Evolutionary conservation across 2,888 invertebrate species (phyloP).

Genomic region (Chloroclysta siterata): DNA sequence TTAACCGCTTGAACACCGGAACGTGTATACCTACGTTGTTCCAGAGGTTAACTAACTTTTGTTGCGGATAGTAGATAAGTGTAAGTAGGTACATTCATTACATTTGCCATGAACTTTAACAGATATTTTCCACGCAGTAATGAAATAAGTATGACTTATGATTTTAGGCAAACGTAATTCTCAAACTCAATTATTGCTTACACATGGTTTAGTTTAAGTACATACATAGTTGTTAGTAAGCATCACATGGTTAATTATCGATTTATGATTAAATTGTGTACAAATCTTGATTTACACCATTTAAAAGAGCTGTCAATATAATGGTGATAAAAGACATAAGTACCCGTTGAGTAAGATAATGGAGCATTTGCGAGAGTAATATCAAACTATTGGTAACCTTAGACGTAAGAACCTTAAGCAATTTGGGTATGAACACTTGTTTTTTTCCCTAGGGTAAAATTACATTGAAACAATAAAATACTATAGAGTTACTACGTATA

Average conservation of each 20-base stretch:
- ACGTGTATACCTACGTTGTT: too few relatives aligned
- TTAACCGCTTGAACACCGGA: too few relatives aligned
- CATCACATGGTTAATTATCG: too few relatives aligned
- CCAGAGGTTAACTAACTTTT: too few relatives aligned
- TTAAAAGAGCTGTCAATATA: conserved; percentile 49
- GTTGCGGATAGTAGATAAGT: too few relatives aligned
- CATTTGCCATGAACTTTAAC: not conserved
- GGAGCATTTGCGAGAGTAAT: conserved; percentile 21
- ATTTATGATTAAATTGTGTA: conserved; percentile 6
- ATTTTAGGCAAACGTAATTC: not conserved
- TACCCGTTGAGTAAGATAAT: conserved; percentile 53
- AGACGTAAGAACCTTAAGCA: conserved; percentile 9
- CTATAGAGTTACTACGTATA: too few relatives aligned
- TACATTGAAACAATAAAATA: too few relatives aligned
- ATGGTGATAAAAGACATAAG: conserved; percentile 54
- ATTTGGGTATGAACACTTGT: not conserved
- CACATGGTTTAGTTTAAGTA: too few relatives aligned
- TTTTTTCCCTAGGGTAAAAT: too few relatives aligned
- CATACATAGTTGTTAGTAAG: too few relatives aligned
- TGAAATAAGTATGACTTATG: not conserved
- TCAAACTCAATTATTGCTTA: too few relatives aligned
- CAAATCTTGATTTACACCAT: conserved; percentile 28
- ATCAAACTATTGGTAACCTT: not conserved
- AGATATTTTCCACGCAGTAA: not conserved
- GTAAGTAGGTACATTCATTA: not conserved